Percentiles rank a stretch among this genome's conserved stretches.
phyloP scores from a whole-genome alignment of 2,797 vertebrate genomes.

The Pipistrellus pipistrellus region DNA sequence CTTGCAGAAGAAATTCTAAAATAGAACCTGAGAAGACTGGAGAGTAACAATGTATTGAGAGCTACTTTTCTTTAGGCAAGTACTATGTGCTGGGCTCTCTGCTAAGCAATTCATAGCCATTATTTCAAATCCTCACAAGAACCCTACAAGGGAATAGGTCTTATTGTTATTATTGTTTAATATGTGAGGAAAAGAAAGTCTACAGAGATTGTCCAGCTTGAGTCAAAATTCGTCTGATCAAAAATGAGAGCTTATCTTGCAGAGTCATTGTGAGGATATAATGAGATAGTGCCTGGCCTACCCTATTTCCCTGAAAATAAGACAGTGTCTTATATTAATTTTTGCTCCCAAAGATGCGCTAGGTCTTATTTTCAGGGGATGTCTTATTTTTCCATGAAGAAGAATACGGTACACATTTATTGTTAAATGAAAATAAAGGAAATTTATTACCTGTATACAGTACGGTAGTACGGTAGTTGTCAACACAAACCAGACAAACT shows the following conservation, averaged over 20 bases:
- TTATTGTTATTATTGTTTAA: neutral
- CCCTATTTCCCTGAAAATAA: too few relatives aligned
- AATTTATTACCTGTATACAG: too few relatives aligned
- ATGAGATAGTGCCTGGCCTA: neutral
- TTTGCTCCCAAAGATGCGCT: too few relatives aligned
- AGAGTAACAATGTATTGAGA: neutral
- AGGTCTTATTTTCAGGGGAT: too few relatives aligned
- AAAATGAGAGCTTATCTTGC: constrained; percentile 28
- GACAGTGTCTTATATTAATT: too few relatives aligned
- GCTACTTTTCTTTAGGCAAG: constrained; percentile 1
- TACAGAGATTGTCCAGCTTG: neutral
- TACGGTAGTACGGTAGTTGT: too few relatives aligned
- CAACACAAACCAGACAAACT: too few relatives aligned
- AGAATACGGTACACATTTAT: too few relatives aligned
- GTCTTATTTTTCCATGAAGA: too few relatives aligned
- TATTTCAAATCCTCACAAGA: constrained; percentile 40
- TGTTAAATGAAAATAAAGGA: too few relatives aligned
- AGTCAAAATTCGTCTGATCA: neutral
- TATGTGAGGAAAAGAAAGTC: constrained; percentile 46
- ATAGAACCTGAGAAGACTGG: neutral
- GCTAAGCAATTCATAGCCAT: neutral
- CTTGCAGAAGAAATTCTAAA: constrained; percentile 4
- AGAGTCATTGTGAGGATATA: neutral
- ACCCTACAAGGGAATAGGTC: neutral
- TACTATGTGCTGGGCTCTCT: neutral